Conservation (phyloP, 2,113 vertebrate species). For the Egretta garzetta region DNA sequence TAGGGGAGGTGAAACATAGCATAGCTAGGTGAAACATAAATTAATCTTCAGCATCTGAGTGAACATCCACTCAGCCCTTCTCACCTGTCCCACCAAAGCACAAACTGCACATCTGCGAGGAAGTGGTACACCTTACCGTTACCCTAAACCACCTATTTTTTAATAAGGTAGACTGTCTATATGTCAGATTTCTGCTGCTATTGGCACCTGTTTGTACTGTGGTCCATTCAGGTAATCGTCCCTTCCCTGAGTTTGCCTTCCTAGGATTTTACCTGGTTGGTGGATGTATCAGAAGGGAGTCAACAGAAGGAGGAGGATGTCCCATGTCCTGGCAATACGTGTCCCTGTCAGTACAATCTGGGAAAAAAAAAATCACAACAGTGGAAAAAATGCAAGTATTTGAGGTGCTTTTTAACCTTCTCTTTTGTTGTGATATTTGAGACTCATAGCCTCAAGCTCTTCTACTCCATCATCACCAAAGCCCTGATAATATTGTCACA, state of each 20-base stretch:
- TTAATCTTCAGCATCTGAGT: neutral
- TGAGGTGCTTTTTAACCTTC: neutral
- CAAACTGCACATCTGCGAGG: neutral
- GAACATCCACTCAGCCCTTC: neutral
- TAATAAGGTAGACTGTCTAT: fast-evolving
- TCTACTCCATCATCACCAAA: neutral
- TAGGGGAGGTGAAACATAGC: no score
- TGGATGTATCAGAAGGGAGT: neutral
- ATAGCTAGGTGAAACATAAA: neutral
- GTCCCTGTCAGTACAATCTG: neutral
- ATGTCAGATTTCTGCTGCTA: neutral
- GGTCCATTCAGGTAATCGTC: neutral
- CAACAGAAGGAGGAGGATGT: neutral
- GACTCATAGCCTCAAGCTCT: neutral
- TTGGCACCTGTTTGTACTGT: neutral
- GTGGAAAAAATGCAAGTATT: neutral
- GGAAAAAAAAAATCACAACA: neutral
- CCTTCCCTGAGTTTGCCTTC: neutral
- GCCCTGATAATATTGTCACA: neutral
- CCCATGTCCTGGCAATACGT: neutral
- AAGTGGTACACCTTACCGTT: neutral
- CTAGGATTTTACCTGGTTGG: neutral
- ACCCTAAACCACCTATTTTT: neutral
- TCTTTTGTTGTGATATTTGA: neutral
- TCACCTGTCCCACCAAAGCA: neutral